Conservation (phyloP, 2,113 vertebrate genomes). For the Philantomba maxwellii region DNA sequence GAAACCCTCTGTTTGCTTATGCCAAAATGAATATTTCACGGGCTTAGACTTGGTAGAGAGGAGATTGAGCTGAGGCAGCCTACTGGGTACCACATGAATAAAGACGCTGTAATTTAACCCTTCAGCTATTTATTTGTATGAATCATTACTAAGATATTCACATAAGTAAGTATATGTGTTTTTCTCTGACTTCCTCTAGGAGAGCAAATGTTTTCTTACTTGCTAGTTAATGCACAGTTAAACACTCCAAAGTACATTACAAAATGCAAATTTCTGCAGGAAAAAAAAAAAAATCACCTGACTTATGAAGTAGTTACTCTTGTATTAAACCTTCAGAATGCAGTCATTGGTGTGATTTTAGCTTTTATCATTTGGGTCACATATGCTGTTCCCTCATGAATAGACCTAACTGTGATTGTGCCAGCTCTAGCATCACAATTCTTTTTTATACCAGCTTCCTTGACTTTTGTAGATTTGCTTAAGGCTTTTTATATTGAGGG, state of each 20-base stretch:
- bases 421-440: neutral
- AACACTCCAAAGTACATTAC: neutral
- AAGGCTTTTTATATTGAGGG: neutral
- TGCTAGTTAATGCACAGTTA: neutral
- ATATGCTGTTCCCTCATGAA: neutral
- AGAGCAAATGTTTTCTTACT: neutral
- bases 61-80: neutral
- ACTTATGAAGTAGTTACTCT: neutral
- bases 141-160: neutral
- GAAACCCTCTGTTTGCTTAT: neutral
- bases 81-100: neutral
- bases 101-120: neutral
- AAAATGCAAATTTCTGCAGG: neutral
- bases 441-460: neutral
- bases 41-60: neutral
- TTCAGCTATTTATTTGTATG: neutral
- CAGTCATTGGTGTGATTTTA: neutral
- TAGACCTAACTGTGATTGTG: neutral
- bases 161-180: neutral
- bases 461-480: conserved; percentile 5
- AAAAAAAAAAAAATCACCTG: neutral
- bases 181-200: neutral
- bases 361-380: neutral
- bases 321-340: neutral
- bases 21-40: neutral